phyloP scores from a whole-genome alignment of 1,140 invertebrate species.

The Meteorus sp. region DNA sequence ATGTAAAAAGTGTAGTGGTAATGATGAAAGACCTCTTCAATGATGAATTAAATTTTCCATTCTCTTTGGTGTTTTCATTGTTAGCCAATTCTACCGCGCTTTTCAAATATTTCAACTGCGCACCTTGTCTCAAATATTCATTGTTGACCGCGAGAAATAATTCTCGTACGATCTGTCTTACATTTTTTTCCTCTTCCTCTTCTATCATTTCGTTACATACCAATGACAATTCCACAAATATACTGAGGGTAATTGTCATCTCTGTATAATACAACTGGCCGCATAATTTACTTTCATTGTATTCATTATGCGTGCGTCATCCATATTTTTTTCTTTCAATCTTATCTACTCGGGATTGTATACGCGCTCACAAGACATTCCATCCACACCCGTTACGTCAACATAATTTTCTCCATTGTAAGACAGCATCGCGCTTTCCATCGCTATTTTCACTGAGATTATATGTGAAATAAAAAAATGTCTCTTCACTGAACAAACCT shows the following conservation, averaged over 20 bases:
- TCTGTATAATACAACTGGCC: neutral
- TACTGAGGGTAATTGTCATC: slow-evolving; percentile 4
- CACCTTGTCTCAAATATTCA: slow-evolving; percentile 36
- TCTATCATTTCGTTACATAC: neutral
- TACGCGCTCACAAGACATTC: neutral
- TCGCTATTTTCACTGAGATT: neutral
- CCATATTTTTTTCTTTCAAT: neutral
- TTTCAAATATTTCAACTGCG: slow-evolving; percentile 34
- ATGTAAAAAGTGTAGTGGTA: neutral
- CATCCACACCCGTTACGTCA: neutral
- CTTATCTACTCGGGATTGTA: neutral
- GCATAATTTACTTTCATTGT: neutral
- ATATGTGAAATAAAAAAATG: too few species aligned
- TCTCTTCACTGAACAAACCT: neutral
- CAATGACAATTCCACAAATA: neutral
- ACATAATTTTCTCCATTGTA: neutral
- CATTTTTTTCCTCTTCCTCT: slow-evolving; percentile 32
- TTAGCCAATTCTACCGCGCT: neutral
- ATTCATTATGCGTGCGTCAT: neutral
- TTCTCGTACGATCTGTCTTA: slow-evolving; percentile 32
- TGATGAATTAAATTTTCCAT: slow-evolving; percentile 1
- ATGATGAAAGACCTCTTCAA: slow-evolving; percentile 25
- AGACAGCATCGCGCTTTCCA: neutral
- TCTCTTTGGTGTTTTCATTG: neutral
- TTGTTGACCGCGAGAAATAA: slow-evolving; percentile 37